phyloP scores from a whole-genome alignment of 2,888 invertebrate species.

The Tenthredo livida region DNA sequence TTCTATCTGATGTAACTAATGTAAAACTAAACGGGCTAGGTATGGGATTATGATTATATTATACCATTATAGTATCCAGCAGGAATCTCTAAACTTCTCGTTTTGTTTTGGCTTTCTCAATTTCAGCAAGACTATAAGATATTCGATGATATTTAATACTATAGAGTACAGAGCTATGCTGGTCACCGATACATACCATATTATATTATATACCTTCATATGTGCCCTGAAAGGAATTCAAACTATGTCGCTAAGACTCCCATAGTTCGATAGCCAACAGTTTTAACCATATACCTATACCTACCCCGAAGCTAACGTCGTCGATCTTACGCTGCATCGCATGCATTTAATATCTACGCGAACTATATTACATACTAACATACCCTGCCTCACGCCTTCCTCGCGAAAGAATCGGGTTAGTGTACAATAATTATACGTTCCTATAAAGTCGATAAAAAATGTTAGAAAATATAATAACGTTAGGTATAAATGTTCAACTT shows the following conservation, averaged over 20 bases:
- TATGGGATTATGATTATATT: not conserved
- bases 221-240: not conserved
- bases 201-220: not conserved
- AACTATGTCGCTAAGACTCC: conserved; percentile 27
- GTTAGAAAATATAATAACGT: too few species aligned
- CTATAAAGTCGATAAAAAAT: too few species aligned
- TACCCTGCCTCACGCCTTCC: not conserved
- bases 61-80: too few species aligned
- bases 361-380: not conserved
- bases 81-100: not conserved
- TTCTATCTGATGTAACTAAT: not conserved
- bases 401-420: not conserved
- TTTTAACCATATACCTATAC: not conserved
- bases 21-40: not conserved
- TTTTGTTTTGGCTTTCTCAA: not conserved
- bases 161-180: not conserved
- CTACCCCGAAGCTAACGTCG: not conserved
- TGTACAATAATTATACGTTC: not conserved
- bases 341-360: not conserved
- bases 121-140: not conserved
- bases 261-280: conserved; percentile 6
- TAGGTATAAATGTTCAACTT: too few species aligned
- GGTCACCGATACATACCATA: not conserved
- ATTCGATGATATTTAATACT: not conserved
- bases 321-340: not conserved